These are phyloP conservation scores for Pocillopora grandis DNA, from an alignment of 92 coral and sea anemone genomes.

Conservation along the genomic window DNA sequence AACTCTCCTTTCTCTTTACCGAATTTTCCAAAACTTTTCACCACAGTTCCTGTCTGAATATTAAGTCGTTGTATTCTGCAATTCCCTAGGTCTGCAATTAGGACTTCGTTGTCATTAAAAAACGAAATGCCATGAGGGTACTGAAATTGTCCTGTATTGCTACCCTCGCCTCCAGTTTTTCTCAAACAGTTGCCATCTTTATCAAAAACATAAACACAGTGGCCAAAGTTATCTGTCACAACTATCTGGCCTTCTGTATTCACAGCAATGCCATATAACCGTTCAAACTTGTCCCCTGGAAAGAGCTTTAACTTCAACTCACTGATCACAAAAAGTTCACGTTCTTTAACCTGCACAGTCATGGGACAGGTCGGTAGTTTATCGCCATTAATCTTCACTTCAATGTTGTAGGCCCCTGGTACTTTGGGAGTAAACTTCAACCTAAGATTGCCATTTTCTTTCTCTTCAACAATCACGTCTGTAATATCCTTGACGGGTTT, in stretches of 20 bases:
- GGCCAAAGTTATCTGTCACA: not conserved
- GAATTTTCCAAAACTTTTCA: too few species aligned
- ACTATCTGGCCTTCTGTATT: too few species aligned
- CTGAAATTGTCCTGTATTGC: not conserved
- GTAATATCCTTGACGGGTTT: too few species aligned
- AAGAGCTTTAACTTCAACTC: too few species aligned
- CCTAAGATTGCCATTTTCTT: not conserved
- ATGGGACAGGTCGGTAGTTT: conserved; percentile 10
- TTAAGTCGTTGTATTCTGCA: not conserved
- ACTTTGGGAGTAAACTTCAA: not conserved
- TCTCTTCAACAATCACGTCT: too few species aligned
- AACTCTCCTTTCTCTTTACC: too few species aligned
- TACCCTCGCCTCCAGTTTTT: not conserved
- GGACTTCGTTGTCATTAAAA: not conserved
- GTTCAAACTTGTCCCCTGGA: too few species aligned
- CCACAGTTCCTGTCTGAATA: too few species aligned
- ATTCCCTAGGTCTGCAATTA: not conserved
- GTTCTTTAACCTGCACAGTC: too few species aligned
- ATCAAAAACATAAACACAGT: not conserved
- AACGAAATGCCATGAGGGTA: too few species aligned
- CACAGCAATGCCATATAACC: too few species aligned
- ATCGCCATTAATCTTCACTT: conserved; percentile 7
- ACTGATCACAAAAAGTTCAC: too few species aligned
- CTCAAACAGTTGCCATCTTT: not conserved
- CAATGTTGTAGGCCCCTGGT: conserved; percentile 13